Percentiles rank a stretch among this genome's conserved stretches.
These are phyloP conservation scores for Psococerastis gibbosa DNA, from an alignment of 2,888 invertebrate species.

Conservation along the genomic window DNA sequence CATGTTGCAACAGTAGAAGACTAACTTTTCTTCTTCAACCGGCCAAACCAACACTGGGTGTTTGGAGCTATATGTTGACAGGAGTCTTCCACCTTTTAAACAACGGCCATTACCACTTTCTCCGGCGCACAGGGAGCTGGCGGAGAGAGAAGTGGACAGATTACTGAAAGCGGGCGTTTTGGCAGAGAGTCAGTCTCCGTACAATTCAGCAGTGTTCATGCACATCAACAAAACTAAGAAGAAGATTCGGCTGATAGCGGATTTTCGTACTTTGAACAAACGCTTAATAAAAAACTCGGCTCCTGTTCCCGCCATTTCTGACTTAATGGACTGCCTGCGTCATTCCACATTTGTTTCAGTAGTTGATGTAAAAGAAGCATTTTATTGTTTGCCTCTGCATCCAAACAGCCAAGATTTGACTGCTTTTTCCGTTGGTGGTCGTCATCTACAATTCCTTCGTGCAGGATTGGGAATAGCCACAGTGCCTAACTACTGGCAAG, in stretches of 20 bases:
- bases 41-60: too few species aligned
- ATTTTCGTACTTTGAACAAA: conserved; percentile 15
- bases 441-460: conserved; percentile 16
- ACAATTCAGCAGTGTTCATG: conserved; percentile 22
- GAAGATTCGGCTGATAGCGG: conserved; percentile 15
- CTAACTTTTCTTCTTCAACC: too few species aligned
- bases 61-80: conserved; percentile 2
- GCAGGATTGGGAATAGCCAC: conserved; percentile 20
- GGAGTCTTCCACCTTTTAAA: conserved; percentile 8
- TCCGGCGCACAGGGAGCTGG: conserved; percentile 11
- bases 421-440: conserved; percentile 13
- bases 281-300: conserved; percentile 15
- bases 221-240: conserved; percentile 21
- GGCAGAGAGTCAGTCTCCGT: conserved; percentile 19
- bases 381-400: conserved; percentile 17
- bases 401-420: conserved; percentile 16
- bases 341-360: conserved; percentile 17
- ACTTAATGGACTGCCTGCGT: conserved; percentile 18
- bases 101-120: conserved; percentile 15
- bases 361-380: conserved; percentile 18
- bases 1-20: too few species aligned
- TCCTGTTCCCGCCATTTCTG: conserved; percentile 18
- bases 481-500: conserved; percentile 21
- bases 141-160: conserved; percentile 16
- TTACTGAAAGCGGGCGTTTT: conserved; percentile 19